Base-by-base conservation (phyloP, 2,888 invertebrate genomes). In the Hedychridium roseum region DNA sequence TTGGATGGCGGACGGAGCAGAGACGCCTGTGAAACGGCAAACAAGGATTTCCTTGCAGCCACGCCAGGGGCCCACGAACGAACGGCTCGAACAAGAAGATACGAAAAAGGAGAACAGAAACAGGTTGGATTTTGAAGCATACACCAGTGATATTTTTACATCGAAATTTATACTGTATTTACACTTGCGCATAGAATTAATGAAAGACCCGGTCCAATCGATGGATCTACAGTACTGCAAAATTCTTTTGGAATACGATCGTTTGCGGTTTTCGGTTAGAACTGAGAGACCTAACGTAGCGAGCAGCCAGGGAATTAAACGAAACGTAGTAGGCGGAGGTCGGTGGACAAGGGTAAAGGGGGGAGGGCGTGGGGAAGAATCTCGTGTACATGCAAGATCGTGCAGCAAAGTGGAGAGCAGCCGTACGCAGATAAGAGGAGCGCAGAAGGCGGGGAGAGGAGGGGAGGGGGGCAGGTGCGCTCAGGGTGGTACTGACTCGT, bases 1-100 rank as follows among this genome's bases (percentile, higher is more conserved):
- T 59, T 54, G 37, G 57, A 50, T 58, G 35, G 49, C 32, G 15
- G 30, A 32, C 44, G 27, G n/a, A 44, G 35, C 28, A 43, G 26
- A 43, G 39, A 56, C 44, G 39, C 39, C 36, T n/a, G 26, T 35
- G 42, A 42, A 31, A 54, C 38, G 18, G 30, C 17, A 32, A 20
- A 43, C 35, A 43, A 23, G 23, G 39, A 34, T 40, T 18, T 9
- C 26, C 39, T 50, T 34, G 32, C 32, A 54, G 49, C 17, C 34
- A 46, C 31, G 50, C 52, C 36, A 16, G 39, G 18, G 21, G 35
- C 9, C 23, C 23, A 9, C 23, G 23, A 23, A 5, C 5, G 5
- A 23, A 23, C 5, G 23, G 9, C 5, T 23, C 5, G 23, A 23
- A 9, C 23, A 9, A 23, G 23, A 23, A 9, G 9, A 9, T 6